These are phyloP conservation scores for Daboia siamensis DNA, from an alignment of 2,113 vertebrate species.

Conservation along the genomic window DNA sequence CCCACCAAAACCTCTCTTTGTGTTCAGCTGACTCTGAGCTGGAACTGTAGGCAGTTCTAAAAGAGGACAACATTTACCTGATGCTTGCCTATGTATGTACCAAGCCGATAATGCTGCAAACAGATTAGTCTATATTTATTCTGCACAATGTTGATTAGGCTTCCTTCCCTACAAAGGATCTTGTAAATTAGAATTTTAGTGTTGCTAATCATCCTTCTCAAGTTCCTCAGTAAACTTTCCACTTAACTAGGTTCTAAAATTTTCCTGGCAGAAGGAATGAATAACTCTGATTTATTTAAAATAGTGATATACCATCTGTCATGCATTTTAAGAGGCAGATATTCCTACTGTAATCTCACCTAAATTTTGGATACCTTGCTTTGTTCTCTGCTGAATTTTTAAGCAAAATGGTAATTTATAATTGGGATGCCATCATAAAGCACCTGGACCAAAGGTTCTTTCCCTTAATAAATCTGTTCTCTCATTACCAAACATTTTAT, in stretches of 20 bases:
- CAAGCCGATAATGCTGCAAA: not conserved
- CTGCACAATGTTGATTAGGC: not conserved
- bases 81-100: not conserved
- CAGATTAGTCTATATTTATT: not conserved
- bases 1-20: not conserved
- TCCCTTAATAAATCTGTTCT: not conserved
- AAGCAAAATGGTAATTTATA: not conserved
- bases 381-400: not conserved
- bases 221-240: not conserved
- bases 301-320: not conserved
- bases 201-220: not conserved
- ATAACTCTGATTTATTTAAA: not conserved
- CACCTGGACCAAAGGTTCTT: not conserved
- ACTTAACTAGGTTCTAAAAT: not conserved
- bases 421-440: not conserved
- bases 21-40: slow-evolving; percentile 7
- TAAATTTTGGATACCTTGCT: not conserved
- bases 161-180: not conserved
- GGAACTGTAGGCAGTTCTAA: slow-evolving; percentile 8
- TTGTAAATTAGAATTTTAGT: not conserved
- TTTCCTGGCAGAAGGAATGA: not conserved
- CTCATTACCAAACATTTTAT: not conserved
- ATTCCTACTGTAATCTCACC: not conserved
- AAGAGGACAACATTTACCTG: not conserved
- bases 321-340: not conserved